Base-by-base conservation (phyloP, 2,797 vertebrate species). In the Myotis vivesi region DNA sequence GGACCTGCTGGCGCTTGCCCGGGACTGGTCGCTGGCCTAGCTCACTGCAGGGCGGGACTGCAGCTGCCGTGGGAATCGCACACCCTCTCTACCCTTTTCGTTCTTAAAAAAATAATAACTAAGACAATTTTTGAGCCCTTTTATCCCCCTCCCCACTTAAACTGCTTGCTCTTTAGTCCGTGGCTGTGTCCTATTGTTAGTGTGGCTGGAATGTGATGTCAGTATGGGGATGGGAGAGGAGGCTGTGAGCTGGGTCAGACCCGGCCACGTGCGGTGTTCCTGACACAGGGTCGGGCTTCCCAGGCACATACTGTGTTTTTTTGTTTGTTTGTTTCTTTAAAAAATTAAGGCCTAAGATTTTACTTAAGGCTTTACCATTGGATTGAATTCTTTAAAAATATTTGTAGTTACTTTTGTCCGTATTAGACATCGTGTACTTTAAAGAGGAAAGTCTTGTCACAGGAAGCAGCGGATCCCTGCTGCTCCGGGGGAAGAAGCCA, bases 1-100 rank as follows among this genome's bases (percentile, higher is more conserved):
- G 97, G 97, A 97, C 98, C 96, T 98, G 98, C 97, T 62, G 66
- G 97, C 96, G 97, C 98, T 98, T 95, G 98, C 90, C 97, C 91
- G 22, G 95, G 96, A 92, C 97, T 94, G 85, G 38, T 96, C 81
- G 9, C 68, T 38, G 9, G 68, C 36, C 33, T 22, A 2, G 94
- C 88, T 23, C 90, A 55, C 95, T 94, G 94, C 44, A 64, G 93
- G 96, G 95, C 25, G 38, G 57, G 36, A 46, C 81, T 19, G 30
- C 41, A 8, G 87, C 86, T 53, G 88, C 68, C 19, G 49, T 46
- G 41, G 57, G 91, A 80, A 33, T 5, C 23, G 72, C 20, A 28
- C 30, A n/a, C 73, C 44, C 30, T 22, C 44, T 49, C 44, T 23
- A 19, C 49, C 73, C 46, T 53, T 49, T 49, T 49, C 44, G 19